These are phyloP conservation scores for Thumatha senex DNA, from an alignment of 2,888 invertebrate genomes.

Conservation along the genomic window DNA sequence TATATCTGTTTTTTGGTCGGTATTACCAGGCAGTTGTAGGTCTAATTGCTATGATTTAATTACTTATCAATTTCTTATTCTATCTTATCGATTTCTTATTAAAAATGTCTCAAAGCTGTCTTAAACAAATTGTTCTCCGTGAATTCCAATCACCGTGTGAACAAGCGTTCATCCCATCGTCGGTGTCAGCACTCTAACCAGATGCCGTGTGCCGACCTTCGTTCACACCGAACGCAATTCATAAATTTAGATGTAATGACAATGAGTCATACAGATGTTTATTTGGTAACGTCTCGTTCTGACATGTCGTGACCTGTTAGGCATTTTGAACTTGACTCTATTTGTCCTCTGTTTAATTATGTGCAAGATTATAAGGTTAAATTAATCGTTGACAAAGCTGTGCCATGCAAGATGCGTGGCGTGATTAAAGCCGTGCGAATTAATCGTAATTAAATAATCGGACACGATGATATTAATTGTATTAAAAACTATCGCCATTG, in stretches of 20 bases:
- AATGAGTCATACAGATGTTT: constrained; percentile 61
- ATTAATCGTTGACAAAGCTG: constrained; percentile 55
- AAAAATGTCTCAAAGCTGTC: no score
- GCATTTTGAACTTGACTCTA: constrained; percentile 74
- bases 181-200: constrained; percentile 7
- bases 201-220: constrained; percentile 13
- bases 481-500: no score
- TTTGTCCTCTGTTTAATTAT: constrained; percentile 64
- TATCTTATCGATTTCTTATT: no score
- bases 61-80: no score
- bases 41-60: no score
- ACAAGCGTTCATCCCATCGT: background rate
- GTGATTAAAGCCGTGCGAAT: constrained; percentile 43
- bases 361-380: constrained; percentile 59
- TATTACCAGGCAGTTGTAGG: no score
- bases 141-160: constrained; percentile 3
- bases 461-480: no score
- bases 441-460: no score
- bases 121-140: background rate
- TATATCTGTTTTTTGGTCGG: no score
- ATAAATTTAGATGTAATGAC: constrained; percentile 60
- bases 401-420: constrained; percentile 26
- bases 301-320: constrained; percentile 76
- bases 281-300: constrained; percentile 62
- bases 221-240: constrained; percentile 38